phyloP scores from a whole-genome alignment of 2,113 vertebrate genomes.

The Caloenas nicobarica region DNA sequence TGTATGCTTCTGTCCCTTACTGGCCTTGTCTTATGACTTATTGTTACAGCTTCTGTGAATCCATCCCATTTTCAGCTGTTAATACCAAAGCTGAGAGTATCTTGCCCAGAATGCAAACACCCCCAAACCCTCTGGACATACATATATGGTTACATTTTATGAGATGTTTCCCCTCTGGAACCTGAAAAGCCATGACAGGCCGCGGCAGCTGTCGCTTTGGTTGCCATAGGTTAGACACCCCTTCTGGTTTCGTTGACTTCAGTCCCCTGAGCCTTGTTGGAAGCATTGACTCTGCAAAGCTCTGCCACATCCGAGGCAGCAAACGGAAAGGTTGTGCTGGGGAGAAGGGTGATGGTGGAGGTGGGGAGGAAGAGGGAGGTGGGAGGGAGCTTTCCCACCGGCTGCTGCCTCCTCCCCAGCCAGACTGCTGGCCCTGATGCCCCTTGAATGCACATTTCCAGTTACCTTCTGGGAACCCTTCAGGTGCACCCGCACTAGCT shows the following conservation, averaged over 20 bases:
- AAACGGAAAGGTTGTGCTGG: not conserved
- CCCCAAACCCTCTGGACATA: not conserved
- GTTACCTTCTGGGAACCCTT: not conserved
- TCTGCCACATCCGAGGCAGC: not conserved
- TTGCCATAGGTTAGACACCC: not conserved
- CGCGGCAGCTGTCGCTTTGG: not conserved
- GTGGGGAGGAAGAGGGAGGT: not conserved
- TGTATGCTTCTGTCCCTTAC: not conserved
- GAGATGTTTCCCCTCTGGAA: not conserved
- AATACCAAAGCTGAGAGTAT: not conserved
- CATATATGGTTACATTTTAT: not conserved
- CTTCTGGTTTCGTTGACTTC: not conserved
- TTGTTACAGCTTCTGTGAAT: not conserved
- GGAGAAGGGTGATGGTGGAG: not conserved
- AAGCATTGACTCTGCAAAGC: not conserved
- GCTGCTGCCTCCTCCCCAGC: not conserved
- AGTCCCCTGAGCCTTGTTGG: not conserved
- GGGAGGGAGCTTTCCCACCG: not conserved
- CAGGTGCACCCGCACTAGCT: not conserved
- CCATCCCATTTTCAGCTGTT: not conserved
- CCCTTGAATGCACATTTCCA: not conserved
- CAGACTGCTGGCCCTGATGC: not conserved
- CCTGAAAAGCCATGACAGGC: not conserved
- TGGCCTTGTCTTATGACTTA: not conserved
- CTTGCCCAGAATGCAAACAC: not conserved